phyloP scores from a whole-genome alignment of 2,888 invertebrate species.

The Lordiphosa fenestrarum region DNA sequence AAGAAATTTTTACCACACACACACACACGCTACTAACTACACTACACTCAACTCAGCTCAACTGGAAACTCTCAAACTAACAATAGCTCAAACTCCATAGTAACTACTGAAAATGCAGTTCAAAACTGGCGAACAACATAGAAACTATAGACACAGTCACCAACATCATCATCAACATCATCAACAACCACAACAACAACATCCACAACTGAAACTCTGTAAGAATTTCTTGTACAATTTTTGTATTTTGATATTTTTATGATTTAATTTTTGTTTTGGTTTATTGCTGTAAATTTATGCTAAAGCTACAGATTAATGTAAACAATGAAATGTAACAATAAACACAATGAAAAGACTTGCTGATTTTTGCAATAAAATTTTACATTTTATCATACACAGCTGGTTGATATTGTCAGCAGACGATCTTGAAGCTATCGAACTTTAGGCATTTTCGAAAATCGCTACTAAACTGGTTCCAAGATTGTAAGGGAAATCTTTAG shows the following conservation, averaged over 20 bases:
- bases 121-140: constrained; percentile 55
- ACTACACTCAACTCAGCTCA: constrained; percentile 44
- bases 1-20: constrained; percentile 48
- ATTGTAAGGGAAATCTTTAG: no score
- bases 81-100: constrained; percentile 68
- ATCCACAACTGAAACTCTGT: constrained; percentile 38
- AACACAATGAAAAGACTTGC: constrained; percentile 20
- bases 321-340: constrained; percentile 26
- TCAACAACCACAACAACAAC: constrained; percentile 20
- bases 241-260: no score
- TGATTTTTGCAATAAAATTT: constrained; percentile 58
- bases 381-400: constrained; percentile 43
- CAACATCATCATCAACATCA: constrained; percentile 24
- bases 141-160: constrained; percentile 70
- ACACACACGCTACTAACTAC: constrained; percentile 30
- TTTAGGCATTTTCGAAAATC: no score
- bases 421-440: no score
- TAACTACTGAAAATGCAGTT: constrained; percentile 61
- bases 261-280: constrained; percentile 12
- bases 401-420: no score
- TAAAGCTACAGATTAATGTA: constrained; percentile 24
- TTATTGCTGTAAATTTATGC: constrained; percentile 16
- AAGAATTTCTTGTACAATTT: constrained; percentile 69
- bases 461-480: no score
- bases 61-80: constrained; percentile 22